A percentile compares a stretch with the other conserved stretches of the same genome.
Evolutionary conservation across 1,140 invertebrate species (phyloP).

Genomic region (Heliconius himera): DNA sequence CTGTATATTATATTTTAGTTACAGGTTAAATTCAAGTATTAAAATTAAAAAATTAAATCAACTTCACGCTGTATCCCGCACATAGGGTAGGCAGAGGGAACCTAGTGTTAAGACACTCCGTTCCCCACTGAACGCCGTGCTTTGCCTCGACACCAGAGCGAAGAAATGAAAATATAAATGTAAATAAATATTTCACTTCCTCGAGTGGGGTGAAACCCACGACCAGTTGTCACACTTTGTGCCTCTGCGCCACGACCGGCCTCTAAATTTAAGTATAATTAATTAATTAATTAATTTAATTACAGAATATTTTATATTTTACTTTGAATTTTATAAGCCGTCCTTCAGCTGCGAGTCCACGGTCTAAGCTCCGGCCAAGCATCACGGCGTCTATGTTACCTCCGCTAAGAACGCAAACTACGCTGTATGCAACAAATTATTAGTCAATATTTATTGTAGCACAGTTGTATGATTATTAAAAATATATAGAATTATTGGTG

Average conservation of each 20-base stretch:
- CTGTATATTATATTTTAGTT: slow-evolving; percentile 37
- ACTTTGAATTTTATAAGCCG: slow-evolving; percentile 86
- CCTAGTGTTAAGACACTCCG: too few species aligned
- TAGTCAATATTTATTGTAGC: not conserved
- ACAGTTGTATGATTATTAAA: not conserved
- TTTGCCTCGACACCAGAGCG: too few species aligned
- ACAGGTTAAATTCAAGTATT: not conserved
- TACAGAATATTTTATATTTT: not conserved
- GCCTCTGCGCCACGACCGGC: too few species aligned
- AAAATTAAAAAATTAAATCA: too few species aligned
- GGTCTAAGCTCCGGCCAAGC: slow-evolving; percentile 85
- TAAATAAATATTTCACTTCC: too few species aligned
- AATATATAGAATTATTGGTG: not conserved
- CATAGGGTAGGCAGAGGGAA: too few species aligned
- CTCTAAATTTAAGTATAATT: not conserved
- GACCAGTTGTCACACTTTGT: too few species aligned
- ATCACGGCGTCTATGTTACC: slow-evolving; percentile 89
- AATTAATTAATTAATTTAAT: too few species aligned
- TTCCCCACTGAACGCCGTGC: too few species aligned
- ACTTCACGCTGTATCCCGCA: too few species aligned
- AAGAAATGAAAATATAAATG: too few species aligned
- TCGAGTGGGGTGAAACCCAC: too few species aligned
- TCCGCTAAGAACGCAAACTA: slow-evolving; percentile 86
- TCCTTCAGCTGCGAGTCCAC: slow-evolving; percentile 87
- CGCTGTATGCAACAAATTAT: slow-evolving; percentile 68